Percentiles rank a stretch among this genome's conserved stretches.
These are phyloP conservation scores for Columba guinea DNA, from an alignment of 2,797 vertebrate genomes.

Conservation along the genomic window DNA sequence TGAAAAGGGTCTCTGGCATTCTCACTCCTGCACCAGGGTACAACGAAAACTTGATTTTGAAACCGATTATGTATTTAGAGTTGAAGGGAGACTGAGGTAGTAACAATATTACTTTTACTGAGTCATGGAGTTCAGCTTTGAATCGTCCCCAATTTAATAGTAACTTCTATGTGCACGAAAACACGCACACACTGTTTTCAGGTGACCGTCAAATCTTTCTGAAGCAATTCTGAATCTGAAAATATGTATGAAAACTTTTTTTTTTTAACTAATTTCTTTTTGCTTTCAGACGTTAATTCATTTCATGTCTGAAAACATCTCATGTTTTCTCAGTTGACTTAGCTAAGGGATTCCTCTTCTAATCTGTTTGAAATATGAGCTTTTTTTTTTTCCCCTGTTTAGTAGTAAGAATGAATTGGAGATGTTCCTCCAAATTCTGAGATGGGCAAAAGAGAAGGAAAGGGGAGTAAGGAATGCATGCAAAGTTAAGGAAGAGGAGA, in stretches of 20 bases:
- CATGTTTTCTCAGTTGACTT: background rate
- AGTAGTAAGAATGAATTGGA: background rate
- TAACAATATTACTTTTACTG: background rate
- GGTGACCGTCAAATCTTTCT: background rate
- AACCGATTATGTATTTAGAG: background rate
- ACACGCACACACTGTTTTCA: background rate
- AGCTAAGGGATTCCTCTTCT: background rate
- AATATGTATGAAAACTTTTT: background rate
- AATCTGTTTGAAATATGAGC: background rate
- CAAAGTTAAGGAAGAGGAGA: background rate
- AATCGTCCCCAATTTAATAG: background rate
- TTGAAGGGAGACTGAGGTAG: background rate
- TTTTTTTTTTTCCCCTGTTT: background rate
- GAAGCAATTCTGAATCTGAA: background rate
- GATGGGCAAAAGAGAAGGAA: background rate
- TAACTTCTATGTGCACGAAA: accelerated
- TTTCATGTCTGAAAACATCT: background rate
- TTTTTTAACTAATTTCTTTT: background rate
- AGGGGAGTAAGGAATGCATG: background rate
- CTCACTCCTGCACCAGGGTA: background rate
- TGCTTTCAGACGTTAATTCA: background rate
- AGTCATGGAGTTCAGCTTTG: background rate
- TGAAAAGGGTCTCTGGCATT: background rate
- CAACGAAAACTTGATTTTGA: background rate
- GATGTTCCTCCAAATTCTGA: background rate